phyloP scores from a whole-genome alignment of 2,113 vertebrate genomes.

The Sisor rabdophorus region DNA sequence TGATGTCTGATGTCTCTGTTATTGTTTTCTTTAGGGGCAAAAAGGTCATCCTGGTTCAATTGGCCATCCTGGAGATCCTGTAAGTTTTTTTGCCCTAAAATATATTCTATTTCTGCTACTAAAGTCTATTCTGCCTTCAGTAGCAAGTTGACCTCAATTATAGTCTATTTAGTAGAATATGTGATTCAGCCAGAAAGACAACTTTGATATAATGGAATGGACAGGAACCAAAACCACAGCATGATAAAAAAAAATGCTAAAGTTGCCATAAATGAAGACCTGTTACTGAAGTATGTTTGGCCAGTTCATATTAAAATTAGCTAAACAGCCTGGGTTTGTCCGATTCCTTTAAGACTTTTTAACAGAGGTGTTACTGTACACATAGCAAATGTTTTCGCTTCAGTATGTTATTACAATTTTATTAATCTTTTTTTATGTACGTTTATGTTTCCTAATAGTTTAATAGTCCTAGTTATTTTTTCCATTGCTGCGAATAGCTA shows the following conservation, averaged over 20 bases:
- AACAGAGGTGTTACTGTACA: neutral
- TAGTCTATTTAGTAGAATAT: neutral
- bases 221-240: neutral
- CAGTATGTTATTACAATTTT: slow-evolving; percentile 3
- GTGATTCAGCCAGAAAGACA: neutral
- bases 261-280: neutral
- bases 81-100: slow-evolving; percentile 65
- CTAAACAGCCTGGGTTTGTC: neutral
- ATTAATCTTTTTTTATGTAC: neutral
- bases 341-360: neutral
- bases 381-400: neutral
- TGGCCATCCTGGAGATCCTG: slow-evolving; percentile 89
- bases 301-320: neutral
- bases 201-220: slow-evolving; percentile 14
- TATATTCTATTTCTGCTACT: too few relatives aligned
- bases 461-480: neutral
- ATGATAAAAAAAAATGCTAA: neutral
- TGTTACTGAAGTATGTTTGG: neutral
- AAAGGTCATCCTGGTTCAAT: slow-evolving; percentile 86
- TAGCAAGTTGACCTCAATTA: neutral
- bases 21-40: slow-evolving; percentile 73
- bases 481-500: neutral
- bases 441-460: slow-evolving; percentile 7
- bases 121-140: neutral
- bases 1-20: neutral